Conservation (phyloP, 2,113 vertebrate genomes). For the Gambusia affinis region DNA sequence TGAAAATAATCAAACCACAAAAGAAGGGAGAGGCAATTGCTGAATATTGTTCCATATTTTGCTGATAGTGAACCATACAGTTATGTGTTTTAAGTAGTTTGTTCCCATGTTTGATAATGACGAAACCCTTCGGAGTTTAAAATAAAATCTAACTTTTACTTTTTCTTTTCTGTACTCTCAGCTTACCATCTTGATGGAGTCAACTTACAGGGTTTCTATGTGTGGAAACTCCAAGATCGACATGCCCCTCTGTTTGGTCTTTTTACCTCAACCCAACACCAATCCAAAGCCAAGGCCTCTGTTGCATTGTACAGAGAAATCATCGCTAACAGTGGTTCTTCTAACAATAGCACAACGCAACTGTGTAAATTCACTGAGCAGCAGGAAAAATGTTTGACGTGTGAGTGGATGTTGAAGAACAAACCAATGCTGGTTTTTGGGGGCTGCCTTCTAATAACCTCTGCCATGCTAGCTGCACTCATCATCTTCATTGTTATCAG, state of each 20-base stretch:
- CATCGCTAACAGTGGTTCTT: constrained; percentile 83
- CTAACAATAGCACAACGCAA: constrained; percentile 37
- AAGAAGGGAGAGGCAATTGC: constrained; percentile 7
- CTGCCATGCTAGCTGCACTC: constrained; percentile 79
- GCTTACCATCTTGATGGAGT: constrained; percentile 87
- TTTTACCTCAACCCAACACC: constrained; percentile 82
- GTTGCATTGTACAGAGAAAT: constrained; percentile 83
- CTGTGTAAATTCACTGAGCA: constrained; percentile 54
- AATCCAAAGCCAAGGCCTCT: constrained; percentile 88
- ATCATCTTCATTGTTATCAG: constrained; percentile 73
- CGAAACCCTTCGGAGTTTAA: background rate
- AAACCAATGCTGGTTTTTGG: constrained; percentile 87
- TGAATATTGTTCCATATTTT: background rate
- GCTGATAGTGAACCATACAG: no score
- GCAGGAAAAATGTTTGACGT: constrained; percentile 73
- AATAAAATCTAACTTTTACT: background rate
- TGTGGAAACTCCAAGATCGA: constrained; percentile 89
- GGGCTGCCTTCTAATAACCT: constrained; percentile 82
- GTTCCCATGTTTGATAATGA: background rate
- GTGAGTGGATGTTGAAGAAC: constrained; percentile 81
- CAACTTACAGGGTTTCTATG: constrained; percentile 90
- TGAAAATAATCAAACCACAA: constrained; percentile 60
- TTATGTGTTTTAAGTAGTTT: background rate
- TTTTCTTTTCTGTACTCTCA: constrained; percentile 60
- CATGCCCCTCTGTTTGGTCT: constrained; percentile 86